Conservation (phyloP, 2,888 invertebrate species). For the Anticlea derivata region DNA sequence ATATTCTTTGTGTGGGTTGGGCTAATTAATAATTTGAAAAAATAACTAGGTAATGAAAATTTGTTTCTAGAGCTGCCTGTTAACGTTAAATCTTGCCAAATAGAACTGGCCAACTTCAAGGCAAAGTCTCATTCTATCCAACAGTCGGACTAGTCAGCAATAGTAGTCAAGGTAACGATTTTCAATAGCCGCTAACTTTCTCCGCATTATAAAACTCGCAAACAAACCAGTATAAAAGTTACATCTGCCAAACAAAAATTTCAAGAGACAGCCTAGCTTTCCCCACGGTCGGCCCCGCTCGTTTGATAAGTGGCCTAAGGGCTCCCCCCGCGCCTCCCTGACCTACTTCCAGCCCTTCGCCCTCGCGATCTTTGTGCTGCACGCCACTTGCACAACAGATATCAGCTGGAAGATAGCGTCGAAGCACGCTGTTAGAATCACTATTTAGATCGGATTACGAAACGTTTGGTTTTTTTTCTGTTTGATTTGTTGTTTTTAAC, state of each 20-base stretch:
- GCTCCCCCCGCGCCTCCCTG: conserved; percentile 65
- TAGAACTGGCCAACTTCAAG: too few relatives aligned
- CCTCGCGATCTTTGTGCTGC: conserved; percentile 79
- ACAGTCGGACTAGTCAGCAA: too few relatives aligned
- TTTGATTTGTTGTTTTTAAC: too few relatives aligned
- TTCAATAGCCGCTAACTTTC: conserved; percentile 33
- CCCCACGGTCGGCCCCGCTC: conserved; percentile 64
- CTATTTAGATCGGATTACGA: conserved; percentile 53
- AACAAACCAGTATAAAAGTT: conserved; percentile 37
- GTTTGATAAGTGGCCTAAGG: conserved; percentile 80
- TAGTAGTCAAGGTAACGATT: too few relatives aligned
- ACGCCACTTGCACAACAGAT: conserved; percentile 78
- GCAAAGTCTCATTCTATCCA: too few relatives aligned
- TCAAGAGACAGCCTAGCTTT: conserved; percentile 73
- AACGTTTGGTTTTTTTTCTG: conserved; percentile 26
- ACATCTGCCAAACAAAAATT: conserved; percentile 60
- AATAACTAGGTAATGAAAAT: too few relatives aligned
- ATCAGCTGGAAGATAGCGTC: conserved; percentile 77
- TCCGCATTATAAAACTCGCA: conserved; percentile 29
- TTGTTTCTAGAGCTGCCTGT: too few relatives aligned
- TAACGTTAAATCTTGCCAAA: too few relatives aligned
- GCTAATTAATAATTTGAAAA: too few relatives aligned
- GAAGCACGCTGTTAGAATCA: conserved; percentile 54
- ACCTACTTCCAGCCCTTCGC: conserved; percentile 68
- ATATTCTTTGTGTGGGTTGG: too few relatives aligned